Base-by-base conservation (phyloP, 1,140 invertebrate species). In the Centruroides vittatus region DNA sequence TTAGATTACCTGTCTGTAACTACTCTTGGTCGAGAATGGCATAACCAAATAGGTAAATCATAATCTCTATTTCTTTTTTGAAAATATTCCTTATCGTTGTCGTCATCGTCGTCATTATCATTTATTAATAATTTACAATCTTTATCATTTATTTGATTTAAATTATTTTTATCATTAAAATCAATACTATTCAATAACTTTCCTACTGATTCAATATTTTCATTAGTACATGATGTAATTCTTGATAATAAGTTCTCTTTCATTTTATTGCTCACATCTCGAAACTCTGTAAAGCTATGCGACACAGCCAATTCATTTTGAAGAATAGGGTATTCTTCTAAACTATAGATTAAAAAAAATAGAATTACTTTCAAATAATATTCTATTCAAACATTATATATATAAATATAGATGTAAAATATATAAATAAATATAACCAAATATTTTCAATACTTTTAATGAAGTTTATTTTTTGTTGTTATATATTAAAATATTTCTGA, bases 1-100 rank as follows among this genome's bases (percentile, higher is more conserved):
- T 9, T 54, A 54, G 9, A 9, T 58, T 49, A 64, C 62, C 56
- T 58, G 47, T 61, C 35, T 34, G 51, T 47, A 6, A 13, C 13
- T n/a, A 64, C 23, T 55, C 62, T 53, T 7, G 59, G 62, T 57
- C 62, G 52, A 41, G 62, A 58, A 61, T 64, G 62, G 35, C 62
- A 64, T 11, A 64, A 1, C 62, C 62, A 64, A 23, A 64, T 13
- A 34, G 62, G 62, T 13, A 61, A 47, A 49, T 63, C 12, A 4
- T 59, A 41, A 41, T 41, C 41, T 41, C 5, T 41, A 41, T 41
- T 41, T 41, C 5, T 41, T 41, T 41, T 8, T 41, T 41, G 41
- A 41, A 41, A 41, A 8, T 8, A 41, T 41, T 41, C 41, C 5
- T 41, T 41, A 41, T 41, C 8, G 3, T 6, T 3, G 3, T 8